phyloP scores from a whole-genome alignment of 2,113 vertebrate species.

The Erythrocercus mccallii region DNA sequence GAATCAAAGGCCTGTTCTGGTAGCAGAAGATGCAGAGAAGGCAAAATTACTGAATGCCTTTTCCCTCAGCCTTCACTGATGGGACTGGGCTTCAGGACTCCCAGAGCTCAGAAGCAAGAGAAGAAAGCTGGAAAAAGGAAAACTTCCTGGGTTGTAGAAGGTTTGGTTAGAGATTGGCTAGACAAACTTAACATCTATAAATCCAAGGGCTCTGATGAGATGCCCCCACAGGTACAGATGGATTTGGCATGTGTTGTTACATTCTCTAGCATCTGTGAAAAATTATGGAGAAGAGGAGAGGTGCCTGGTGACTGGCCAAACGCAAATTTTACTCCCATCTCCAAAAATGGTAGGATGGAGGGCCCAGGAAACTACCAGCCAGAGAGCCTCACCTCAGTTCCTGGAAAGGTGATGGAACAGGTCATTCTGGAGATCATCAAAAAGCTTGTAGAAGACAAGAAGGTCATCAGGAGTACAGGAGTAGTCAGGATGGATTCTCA shows the following conservation, averaged over 20 bases:
- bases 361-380: neutral
- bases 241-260: neutral
- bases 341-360: neutral
- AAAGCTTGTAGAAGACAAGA: neutral
- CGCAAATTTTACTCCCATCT: neutral
- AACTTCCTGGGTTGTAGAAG: no score
- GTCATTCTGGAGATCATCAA: neutral
- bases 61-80: neutral
- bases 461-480: neutral
- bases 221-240: fast-evolving
- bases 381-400: neutral
- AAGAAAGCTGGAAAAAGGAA: neutral
- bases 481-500: neutral
- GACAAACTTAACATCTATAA: neutral
- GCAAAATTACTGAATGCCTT: neutral
- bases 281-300: neutral
- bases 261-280: neutral
- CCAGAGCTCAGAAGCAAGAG: neutral
- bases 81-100: neutral
- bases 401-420: neutral
- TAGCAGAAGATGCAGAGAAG: neutral
- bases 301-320: neutral
- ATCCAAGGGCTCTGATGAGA: neutral
- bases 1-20: neutral
- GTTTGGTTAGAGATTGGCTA: neutral